These are phyloP conservation scores for Pachycephus smyrnensis DNA, from an alignment of 2,888 invertebrate species.

Conservation along the genomic window DNA sequence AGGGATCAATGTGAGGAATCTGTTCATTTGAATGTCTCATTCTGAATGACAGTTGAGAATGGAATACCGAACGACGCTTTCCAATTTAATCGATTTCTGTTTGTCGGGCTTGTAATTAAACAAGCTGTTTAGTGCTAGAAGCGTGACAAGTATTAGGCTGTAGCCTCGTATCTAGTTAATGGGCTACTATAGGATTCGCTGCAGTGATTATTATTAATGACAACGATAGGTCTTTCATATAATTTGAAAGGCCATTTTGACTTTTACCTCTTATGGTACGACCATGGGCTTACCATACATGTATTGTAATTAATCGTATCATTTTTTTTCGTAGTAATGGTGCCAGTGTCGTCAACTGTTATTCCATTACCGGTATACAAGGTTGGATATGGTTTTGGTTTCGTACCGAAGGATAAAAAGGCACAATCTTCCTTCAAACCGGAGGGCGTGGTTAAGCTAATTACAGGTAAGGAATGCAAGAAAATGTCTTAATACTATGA, in stretches of 20 bases:
- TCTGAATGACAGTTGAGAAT: background rate
- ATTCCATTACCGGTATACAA: conserved; percentile 75
- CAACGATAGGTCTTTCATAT: too few relatives aligned
- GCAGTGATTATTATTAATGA: background rate
- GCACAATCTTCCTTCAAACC: conserved; percentile 54
- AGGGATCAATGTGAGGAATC: background rate
- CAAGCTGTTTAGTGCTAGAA: background rate
- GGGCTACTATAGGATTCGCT: background rate
- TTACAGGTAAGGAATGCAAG: conserved; percentile 47
- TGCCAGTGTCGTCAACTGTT: conserved; percentile 77
- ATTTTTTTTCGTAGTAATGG: conserved; percentile 68
- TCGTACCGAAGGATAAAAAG: conserved; percentile 55
- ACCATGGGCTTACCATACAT: background rate
- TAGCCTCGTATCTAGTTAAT: background rate
- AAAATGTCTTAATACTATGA: background rate
- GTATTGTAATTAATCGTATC: background rate
- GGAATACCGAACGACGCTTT: background rate
- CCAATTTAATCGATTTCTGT: background rate
- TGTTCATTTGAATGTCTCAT: background rate
- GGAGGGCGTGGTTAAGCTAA: conserved; percentile 54
- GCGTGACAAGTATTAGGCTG: background rate
- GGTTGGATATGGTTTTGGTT: conserved; percentile 70
- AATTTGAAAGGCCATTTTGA: too few relatives aligned
- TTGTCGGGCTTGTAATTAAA: background rate
- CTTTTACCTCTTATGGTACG: background rate